Base-by-base conservation (phyloP, 92 coral and sea anemone species). In the Phenganax marumi region DNA sequence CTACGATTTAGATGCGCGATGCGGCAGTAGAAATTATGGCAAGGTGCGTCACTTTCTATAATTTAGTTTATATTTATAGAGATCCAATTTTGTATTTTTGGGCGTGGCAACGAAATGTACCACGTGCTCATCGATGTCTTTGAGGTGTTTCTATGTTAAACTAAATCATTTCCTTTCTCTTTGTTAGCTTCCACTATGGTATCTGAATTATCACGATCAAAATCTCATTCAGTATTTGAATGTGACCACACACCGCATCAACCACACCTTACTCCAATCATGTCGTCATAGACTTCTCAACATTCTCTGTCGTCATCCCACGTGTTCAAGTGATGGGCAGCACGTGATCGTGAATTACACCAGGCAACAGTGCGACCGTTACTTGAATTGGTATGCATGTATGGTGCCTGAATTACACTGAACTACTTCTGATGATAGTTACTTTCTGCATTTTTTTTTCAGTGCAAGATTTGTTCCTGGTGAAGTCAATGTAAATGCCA, bases 381-480 rank as follows among this genome's bases (percentile, higher is more conserved):
- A 78, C 39, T 23, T 78, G 39, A 12, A 26, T 3, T 78, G 83
- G 80, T 75, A 25, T 52, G 80, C 46, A 68, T 13, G 17, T 8
- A n/a, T 8, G 48, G 16, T 68, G 14, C 26, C 19, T 68, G 8
- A 46, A 26, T n/a, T 66, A 10, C 8, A 4, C 14, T 8, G 3
- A 12, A 66, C 39, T 5, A 22, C 8, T 13, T 70, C 54, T 3
- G 12, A 43, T 70, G 18, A 46, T 10, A 16, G 8, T 43, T 5
- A 6, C 48, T 46, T 66, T 43, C 12, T 43, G 25, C 43, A 21
- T 61, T 22, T 11, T 46, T 12, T 58, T 78, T 61, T 1, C 33
- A 78, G 83, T 23, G 83, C 83, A n/a, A 60, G 83, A 50, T 63
- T 78, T 62, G 83, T 78, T 78, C 83, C 83, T 21, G 83, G 83